phyloP scores from a whole-genome alignment of 2,888 invertebrate species.

The Cremastinae sp. region DNA sequence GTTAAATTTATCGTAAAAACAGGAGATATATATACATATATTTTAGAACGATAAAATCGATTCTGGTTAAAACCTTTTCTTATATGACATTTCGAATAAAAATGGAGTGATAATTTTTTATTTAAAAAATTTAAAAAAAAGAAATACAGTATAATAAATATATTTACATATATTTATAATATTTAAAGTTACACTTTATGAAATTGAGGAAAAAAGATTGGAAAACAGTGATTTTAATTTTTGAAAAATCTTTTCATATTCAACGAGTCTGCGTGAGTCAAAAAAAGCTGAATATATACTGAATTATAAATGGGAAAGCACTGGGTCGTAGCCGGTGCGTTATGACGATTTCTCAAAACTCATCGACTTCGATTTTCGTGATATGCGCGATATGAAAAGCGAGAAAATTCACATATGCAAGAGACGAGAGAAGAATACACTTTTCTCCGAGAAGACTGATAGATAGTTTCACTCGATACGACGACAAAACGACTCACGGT shows the following conservation, averaged over 20 bases:
- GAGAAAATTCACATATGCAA: constrained; percentile 47
- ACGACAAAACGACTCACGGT: constrained; percentile 25
- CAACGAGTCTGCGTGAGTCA: too few species aligned
- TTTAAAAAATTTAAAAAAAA: background rate
- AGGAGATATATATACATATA: too few species aligned
- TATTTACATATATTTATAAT: too few species aligned
- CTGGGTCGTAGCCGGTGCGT: constrained; percentile 69
- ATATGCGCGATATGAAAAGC: constrained; percentile 72
- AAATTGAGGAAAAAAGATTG: too few species aligned
- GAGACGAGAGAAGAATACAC: constrained; percentile 49
- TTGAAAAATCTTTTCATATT: too few species aligned
- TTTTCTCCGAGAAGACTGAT: constrained; percentile 71
- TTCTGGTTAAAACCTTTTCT: too few species aligned
- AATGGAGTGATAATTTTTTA: background rate
- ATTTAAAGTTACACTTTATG: too few species aligned
- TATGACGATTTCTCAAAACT: constrained; percentile 64
- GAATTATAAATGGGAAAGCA: constrained; percentile 72
- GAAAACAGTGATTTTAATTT: too few species aligned
- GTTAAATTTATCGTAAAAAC: too few species aligned
- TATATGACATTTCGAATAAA: background rate
- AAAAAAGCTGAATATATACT: constrained; percentile 57
- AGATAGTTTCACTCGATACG: constrained; percentile 68
- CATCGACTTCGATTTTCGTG: constrained; percentile 68
- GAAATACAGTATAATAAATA: too few species aligned
- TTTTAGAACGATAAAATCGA: too few species aligned